Evolutionary conservation across 2,888 invertebrate species (phyloP).

Genomic region (Scotopteryx bipunctaria): DNA sequence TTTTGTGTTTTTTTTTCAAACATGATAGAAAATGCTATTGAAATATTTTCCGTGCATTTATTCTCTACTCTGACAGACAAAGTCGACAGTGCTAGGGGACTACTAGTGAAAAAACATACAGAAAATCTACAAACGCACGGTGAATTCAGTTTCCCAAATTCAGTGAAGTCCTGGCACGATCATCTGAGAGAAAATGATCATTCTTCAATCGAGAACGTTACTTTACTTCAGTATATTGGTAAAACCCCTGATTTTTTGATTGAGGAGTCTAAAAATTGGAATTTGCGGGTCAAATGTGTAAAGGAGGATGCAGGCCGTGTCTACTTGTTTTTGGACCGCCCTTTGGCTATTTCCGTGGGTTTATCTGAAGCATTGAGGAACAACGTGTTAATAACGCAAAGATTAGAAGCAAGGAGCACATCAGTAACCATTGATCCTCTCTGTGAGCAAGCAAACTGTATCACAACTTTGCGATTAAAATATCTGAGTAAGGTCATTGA

Average conservation of each 20-base stretch:
- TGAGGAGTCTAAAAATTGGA: slow-evolving; percentile 73
- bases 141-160: slow-evolving; percentile 86
- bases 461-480: slow-evolving; percentile 62
- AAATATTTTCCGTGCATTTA: slow-evolving; percentile 49
- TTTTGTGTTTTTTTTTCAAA: background rate
- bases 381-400: slow-evolving; percentile 45
- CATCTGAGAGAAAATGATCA: slow-evolving; percentile 38
- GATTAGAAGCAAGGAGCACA: slow-evolving; percentile 36
- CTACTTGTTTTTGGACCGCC: slow-evolving; percentile 80
- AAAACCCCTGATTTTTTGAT: slow-evolving; percentile 62
- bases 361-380: slow-evolving; percentile 52
- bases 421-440: slow-evolving; percentile 52
- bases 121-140: slow-evolving; percentile 82
- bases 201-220: slow-evolving; percentile 33
- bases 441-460: slow-evolving; percentile 47
- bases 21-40: slow-evolving; percentile 55
- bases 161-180: slow-evolving; percentile 82
- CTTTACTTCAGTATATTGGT: slow-evolving; percentile 54
- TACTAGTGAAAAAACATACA: slow-evolving; percentile 82
- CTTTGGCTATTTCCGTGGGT: slow-evolving; percentile 52
- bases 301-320: slow-evolving; percentile 69
- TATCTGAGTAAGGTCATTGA: slow-evolving; percentile 55
- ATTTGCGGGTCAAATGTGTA: slow-evolving; percentile 66
- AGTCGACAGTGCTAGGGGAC: slow-evolving; percentile 41
- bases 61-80: slow-evolving; percentile 51